Base-by-base conservation (phyloP, 2,888 invertebrate genomes). In the Gymnoscelis rufifasciata region DNA sequence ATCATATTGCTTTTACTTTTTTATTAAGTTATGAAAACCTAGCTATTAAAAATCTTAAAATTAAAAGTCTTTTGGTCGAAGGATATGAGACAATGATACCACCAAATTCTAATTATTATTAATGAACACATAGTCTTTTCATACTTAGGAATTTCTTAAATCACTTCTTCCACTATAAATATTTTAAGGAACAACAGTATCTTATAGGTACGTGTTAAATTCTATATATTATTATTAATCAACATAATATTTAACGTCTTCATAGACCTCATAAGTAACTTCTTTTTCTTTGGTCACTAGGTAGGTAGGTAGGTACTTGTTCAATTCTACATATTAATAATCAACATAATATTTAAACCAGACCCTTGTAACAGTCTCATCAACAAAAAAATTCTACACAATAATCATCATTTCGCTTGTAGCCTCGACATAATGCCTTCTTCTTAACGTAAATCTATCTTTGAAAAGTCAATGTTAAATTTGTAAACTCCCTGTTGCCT, bases 381-480 rank as follows among this genome's bases (percentile, higher is more conserved):
- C 35, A 23, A 23, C 35, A 23, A 23, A n/a, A 23, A 35, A 35
- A 35, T 19, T 35, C 35, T 23, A 35, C 35, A 35, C 23, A 35
- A 35, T 11, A 35, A 23, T 35, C 24, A 37, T 24, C 36, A 37
- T 37, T 37, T 12, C 24, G 36, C 24, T 26, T 12, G 36, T 37
- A 26, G 36, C 19, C 23, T 24, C 23, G 33, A 36, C 36, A 26
- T 37, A 37, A 37, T 24, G 36, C 36, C 36, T 37, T 37, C 24
- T 24, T 24, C 35, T 35, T 54, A 57, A 38, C 54, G 57, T 43
- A 57, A 43, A 57, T 53, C 38, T 40, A 55, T 52, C 13, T 51
- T 55, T 44, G 54, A 54, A 48, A 55, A 47, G 41, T 57, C 45
- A 14, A 57, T 12, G 42, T 58, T 39, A 50, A 59, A 59, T 47